phyloP scores from a whole-genome alignment of 1,140 invertebrate species.

The Rhopalosiphum padi region DNA sequence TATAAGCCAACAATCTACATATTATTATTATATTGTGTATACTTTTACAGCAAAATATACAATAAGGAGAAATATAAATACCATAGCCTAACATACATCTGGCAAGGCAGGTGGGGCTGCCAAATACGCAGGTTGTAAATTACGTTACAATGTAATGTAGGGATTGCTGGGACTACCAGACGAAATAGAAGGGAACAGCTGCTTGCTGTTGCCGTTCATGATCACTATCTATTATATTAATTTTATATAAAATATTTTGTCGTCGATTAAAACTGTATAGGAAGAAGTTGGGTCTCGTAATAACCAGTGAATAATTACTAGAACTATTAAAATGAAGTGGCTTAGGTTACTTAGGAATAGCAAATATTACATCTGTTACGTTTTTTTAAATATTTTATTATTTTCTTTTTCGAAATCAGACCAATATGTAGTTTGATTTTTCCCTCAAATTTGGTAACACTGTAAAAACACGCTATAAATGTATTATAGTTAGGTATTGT shows the following conservation, averaged over 20 bases:
- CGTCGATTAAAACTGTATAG: not conserved
- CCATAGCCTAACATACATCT: not conserved
- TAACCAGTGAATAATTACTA: slow-evolving; percentile 5
- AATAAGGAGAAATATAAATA: slow-evolving; percentile 15
- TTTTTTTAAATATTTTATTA: not conserved
- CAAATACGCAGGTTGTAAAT: slow-evolving; percentile 51
- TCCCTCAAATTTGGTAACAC: not conserved
- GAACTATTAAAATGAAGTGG: not conserved
- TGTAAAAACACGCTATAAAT: not conserved
- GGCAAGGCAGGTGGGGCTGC: slow-evolving; percentile 37
- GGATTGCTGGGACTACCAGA: not conserved
- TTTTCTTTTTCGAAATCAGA: not conserved
- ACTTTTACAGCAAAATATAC: not conserved
- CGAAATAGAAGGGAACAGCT: not conserved
- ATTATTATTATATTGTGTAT: not conserved
- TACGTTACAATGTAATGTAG: not conserved
- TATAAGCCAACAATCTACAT: not conserved
- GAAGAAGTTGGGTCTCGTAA: not conserved
- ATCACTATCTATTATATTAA: not conserved
- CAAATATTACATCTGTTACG: not conserved
- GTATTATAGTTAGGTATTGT: not conserved
- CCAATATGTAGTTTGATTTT: not conserved
- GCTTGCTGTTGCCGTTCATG: not conserved
- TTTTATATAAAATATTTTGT: not conserved
- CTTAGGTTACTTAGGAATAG: no score